Conservation (phyloP, 2,797 vertebrate species). For the Chrosomus eos region DNA sequence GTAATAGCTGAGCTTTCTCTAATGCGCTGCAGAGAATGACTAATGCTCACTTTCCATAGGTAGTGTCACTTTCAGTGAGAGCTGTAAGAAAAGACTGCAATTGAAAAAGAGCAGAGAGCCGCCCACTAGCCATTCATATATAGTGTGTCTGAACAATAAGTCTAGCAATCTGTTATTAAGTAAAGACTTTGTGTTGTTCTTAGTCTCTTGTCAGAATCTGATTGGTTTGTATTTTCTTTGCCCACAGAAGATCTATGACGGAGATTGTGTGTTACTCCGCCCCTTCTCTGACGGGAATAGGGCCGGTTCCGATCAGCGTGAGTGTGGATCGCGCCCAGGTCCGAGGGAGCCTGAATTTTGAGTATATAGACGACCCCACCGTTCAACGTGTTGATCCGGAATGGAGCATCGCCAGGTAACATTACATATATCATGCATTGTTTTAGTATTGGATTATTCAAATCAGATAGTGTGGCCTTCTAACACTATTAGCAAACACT, state of each 20-base stretch:
- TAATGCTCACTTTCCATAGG: constrained; percentile 23
- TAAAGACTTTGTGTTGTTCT: background rate
- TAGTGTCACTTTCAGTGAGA: constrained; percentile 15
- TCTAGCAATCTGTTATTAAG: constrained; percentile 26
- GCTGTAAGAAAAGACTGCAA: background rate
- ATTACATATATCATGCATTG: background rate
- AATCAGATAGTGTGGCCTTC: background rate
- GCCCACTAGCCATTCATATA: background rate
- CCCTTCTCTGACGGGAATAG: constrained; percentile 86
- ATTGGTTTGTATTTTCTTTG: constrained; percentile 22
- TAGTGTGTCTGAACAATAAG: constrained; percentile 16
- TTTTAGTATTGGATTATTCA: background rate
- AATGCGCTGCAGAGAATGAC: constrained; percentile 22
- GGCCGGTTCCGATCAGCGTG: constrained; percentile 86
- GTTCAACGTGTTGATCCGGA: constrained; percentile 93
- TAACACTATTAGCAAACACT: background rate
- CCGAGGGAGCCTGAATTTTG: constrained; percentile 85
- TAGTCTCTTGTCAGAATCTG: constrained; percentile 1
- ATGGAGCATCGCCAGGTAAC: constrained; percentile 98
- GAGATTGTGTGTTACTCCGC: constrained; percentile 94
- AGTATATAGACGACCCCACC: constrained; percentile 96
- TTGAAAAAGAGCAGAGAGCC: constrained; percentile 22
- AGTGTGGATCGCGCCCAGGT: constrained; percentile 92
- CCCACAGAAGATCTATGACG: constrained; percentile 83
- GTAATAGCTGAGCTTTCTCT: background rate